Evolutionary conservation across 2,888 invertebrate species (phyloP), one percentile per base, ranked within the genome.

Genomic region (Unio pictorum): DNA sequence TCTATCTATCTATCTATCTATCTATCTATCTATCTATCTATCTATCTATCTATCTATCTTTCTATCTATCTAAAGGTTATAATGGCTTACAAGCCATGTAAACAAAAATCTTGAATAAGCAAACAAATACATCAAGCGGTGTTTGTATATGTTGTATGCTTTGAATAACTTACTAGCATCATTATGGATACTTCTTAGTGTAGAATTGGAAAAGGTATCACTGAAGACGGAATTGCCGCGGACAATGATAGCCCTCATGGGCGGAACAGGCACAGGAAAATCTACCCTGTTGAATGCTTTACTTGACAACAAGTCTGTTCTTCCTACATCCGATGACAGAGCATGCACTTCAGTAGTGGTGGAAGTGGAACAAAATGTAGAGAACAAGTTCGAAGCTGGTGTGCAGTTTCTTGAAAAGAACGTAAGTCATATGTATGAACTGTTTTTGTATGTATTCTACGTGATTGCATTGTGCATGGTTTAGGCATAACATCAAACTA

Each of bases 321-420:
- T 86, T n/a, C 86, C 86, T 1, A 86, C 86, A 1, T 86, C 86
- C 1, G 84, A 85, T 7, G 81, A 84, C 68, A 66, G 81, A 55
- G 86, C 86, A 1, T 86, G 86, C 69, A 86, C 86, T 4, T 83
- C 86, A 7, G 85, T 84, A 0, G 84, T 85, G 8, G 85, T 85
- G 20, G 81, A 84, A 68, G 78, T 85, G 6, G 67, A 74, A 4
- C 64, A 78, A 45, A 84, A 84, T 67, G 70, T 28, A 28, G 28
- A 28, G 26, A 80, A 68, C 57, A 64, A 73, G 55, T 86, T 79
- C 66, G 81, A 83, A 69, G 84, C 83, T 11, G 82, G 85, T 60
- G 82, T 86, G 26, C 76, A 83, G 66, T 86, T 86, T 68, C 74
- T 86, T 11, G 75, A 81, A n/a, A 66, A 59, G 64, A 65, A 84